Conservation (phyloP, 1,140 invertebrate genomes). For the Achroia grisella region DNA sequence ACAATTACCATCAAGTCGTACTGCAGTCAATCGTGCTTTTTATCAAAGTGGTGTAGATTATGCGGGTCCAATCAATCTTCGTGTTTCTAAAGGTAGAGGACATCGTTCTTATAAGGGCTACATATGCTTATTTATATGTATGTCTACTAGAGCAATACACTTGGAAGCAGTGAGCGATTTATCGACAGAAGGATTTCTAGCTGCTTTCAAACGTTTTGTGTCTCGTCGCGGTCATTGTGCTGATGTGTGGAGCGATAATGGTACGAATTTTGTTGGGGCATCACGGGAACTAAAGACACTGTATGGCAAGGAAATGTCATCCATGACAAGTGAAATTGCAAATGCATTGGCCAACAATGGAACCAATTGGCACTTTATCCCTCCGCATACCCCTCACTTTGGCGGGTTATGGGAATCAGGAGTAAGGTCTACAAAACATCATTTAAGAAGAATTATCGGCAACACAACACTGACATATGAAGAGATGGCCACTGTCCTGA, state of each 20-base stretch:
- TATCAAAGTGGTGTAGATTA: constrained; percentile 11
- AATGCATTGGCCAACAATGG: not conserved
- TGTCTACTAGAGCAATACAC: not conserved
- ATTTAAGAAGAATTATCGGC: constrained; percentile 12
- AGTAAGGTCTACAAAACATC: constrained; percentile 11
- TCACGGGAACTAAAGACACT: not conserved
- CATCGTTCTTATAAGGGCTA: constrained; percentile 12
- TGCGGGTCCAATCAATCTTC: constrained; percentile 16
- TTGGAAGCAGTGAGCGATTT: constrained; percentile 10
- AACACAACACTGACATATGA: constrained; percentile 14
- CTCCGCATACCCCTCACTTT: constrained; percentile 2
- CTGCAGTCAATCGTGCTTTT: constrained; percentile 2
- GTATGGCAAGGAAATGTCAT: not conserved
- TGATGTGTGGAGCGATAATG: not conserved
- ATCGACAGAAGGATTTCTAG: constrained; percentile 1
- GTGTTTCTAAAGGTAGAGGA: constrained; percentile 5
- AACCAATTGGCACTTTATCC: constrained; percentile 5
- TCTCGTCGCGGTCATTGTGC: not conserved
- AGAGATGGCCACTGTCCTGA: constrained; percentile 25
- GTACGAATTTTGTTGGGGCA: not conserved
- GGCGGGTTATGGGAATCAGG: constrained; percentile 4
- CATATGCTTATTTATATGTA: constrained; percentile 9
- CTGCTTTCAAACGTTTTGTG: not conserved
- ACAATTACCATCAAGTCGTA: not conserved
- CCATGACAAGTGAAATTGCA: not conserved